Evolutionary conservation across 2,888 invertebrate genomes (phyloP).

Genomic region (Auanema sp.): DNA sequence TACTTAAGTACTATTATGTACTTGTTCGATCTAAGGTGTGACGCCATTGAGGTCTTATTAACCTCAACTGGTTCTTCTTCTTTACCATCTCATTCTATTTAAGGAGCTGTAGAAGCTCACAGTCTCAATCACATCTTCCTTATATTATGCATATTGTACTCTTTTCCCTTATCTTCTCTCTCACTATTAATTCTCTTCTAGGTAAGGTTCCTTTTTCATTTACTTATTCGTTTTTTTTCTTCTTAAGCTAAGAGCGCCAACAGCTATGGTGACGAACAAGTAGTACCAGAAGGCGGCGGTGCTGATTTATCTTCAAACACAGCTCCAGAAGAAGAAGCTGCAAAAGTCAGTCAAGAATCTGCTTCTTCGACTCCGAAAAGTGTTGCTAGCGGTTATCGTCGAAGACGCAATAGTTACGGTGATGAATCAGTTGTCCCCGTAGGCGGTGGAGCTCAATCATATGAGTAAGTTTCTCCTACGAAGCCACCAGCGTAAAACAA

Average conservation of each 20-base stretch:
- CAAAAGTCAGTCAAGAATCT: background rate
- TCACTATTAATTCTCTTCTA: background rate
- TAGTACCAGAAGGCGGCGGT: conserved; percentile 2
- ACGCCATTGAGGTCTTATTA: too few species aligned
- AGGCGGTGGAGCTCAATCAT: background rate
- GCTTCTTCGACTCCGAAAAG: too few species aligned
- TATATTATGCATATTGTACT: background rate
- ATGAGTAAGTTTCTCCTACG: background rate
- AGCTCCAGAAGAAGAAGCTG: background rate
- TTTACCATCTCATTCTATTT: too few species aligned
- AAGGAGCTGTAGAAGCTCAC: too few species aligned
- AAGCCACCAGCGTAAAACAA: background rate
- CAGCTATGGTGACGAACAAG: conserved; percentile 7
- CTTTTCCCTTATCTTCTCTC: background rate
- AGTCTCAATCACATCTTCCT: too few species aligned
- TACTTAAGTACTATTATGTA: too few species aligned
- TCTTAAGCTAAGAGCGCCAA: background rate
- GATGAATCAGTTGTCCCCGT: background rate
- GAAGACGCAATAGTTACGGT: background rate
- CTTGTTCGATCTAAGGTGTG: too few species aligned
- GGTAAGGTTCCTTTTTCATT: background rate
- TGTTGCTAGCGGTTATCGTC: background rate
- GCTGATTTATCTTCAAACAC: background rate
- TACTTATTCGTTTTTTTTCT: background rate
- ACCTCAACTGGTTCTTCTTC: too few species aligned